phyloP scores from a whole-genome alignment of 2,888 invertebrate species.

The Chironomus riparius region DNA sequence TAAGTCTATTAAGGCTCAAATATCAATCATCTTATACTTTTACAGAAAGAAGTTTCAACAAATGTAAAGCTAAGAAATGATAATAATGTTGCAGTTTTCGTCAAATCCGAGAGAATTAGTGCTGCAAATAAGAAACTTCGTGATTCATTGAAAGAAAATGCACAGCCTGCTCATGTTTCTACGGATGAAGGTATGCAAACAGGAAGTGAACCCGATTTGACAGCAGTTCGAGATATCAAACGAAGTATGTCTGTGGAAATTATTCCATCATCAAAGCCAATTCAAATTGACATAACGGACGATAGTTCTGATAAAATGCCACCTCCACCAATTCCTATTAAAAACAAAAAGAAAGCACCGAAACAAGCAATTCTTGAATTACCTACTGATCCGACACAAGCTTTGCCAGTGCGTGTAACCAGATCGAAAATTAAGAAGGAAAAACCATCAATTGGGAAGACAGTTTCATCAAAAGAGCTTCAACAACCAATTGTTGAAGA shows the following conservation, averaged over 20 bases:
- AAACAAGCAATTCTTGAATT: background rate
- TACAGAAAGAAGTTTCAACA: slow-evolving; percentile 9
- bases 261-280: background rate
- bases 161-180: background rate
- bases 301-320: slow-evolving; percentile 11
- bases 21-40: background rate
- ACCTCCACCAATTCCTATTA: background rate
- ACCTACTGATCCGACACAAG: background rate
- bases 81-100: background rate
- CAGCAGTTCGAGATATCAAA: background rate
- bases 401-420: background rate
- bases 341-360: background rate
- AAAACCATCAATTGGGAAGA: background rate
- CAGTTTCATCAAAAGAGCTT: background rate
- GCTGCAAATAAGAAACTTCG: background rate
- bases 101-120: slow-evolving; percentile 1
- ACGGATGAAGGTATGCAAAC: slow-evolving; percentile 12
- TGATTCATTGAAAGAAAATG: slow-evolving; percentile 10
- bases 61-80: slow-evolving; percentile 17
- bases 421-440: slow-evolving; percentile 24
- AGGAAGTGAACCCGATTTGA: background rate
- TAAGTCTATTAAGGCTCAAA: background rate
- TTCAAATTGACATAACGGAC: background rate
- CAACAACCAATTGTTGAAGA: background rate
- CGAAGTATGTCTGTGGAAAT: slow-evolving; percentile 14